A percentile compares a stretch with the other conserved stretches of the same genome.
Evolutionary conservation across 1,140 invertebrate genomes (phyloP).

Genomic region (Delia radicum): DNA sequence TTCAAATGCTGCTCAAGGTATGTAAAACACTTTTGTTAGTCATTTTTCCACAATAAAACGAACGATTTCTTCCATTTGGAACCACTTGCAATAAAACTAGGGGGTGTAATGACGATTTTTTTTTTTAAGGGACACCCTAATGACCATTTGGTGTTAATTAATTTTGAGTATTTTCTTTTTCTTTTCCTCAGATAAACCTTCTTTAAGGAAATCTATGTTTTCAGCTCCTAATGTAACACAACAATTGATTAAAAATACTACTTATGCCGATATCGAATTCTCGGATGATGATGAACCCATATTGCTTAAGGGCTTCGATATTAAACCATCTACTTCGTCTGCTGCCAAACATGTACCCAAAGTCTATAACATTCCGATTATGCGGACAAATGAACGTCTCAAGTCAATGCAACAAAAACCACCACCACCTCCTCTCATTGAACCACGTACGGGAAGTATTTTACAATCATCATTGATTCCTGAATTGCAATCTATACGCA

Average conservation of each 20-base stretch:
- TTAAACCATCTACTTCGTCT: not conserved
- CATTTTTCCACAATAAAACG: not conserved
- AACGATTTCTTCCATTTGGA: no score
- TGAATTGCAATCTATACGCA: slow-evolving; percentile 9
- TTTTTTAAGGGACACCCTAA: no score
- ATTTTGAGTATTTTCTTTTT: not conserved
- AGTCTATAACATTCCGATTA: slow-evolving; percentile 27
- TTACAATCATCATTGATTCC: slow-evolving; percentile 22
- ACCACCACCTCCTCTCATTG: slow-evolving; percentile 29
- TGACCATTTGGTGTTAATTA: not conserved
- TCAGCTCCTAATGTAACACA: slow-evolving; percentile 17
- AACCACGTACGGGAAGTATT: slow-evolving; percentile 27
- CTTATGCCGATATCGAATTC: slow-evolving; percentile 31
- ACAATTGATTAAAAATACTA: slow-evolving; percentile 26
- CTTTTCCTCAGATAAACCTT: slow-evolving; percentile 25
- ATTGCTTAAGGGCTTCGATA: slow-evolving; percentile 12
- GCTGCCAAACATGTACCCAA: not conserved
- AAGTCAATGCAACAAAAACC: not conserved
- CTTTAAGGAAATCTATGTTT: slow-evolving; percentile 28
- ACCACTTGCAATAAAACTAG: no score
- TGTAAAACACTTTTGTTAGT: not conserved
- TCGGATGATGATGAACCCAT: slow-evolving; percentile 31
- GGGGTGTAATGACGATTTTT: no score
- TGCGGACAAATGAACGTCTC: slow-evolving; percentile 12
- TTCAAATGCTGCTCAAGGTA: slow-evolving; percentile 23